These are phyloP conservation scores for Ditylenchus weischeri DNA, from an alignment of 2,888 invertebrate species.

Conservation along the genomic window DNA sequence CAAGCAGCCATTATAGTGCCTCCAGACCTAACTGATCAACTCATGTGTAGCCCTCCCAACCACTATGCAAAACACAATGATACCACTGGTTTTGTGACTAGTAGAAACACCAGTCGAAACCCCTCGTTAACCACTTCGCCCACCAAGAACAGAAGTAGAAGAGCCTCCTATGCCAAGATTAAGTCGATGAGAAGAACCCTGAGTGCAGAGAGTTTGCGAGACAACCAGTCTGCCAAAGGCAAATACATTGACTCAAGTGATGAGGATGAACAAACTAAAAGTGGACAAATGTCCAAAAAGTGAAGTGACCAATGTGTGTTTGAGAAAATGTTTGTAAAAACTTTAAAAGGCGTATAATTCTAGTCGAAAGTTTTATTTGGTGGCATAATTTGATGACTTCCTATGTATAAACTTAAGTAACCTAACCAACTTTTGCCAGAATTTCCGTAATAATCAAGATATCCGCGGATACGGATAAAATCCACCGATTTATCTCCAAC, in stretches of 20 bases:
- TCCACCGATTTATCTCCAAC: too few relatives aligned
- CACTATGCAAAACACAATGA: too few relatives aligned
- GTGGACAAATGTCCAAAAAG: background rate
- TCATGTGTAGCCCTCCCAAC: background rate
- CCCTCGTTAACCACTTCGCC: background rate
- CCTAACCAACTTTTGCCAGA: too few relatives aligned
- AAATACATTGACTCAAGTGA: constrained; percentile 13
- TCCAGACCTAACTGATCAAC: constrained; percentile 5
- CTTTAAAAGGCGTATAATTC: too few relatives aligned
- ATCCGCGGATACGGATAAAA: too few relatives aligned
- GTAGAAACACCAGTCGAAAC: background rate
- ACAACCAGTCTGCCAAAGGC: background rate
- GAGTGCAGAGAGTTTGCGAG: constrained; percentile 10
- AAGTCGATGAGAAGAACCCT: background rate
- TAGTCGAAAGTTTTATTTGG: too few relatives aligned
- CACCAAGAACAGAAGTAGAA: background rate
- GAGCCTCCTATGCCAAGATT: constrained; percentile 9
- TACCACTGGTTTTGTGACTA: background rate
- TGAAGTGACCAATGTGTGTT: background rate
- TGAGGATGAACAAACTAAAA: background rate
- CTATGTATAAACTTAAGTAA: too few relatives aligned
- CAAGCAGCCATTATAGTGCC: background rate
- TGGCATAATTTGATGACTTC: too few relatives aligned
- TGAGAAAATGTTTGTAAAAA: background rate
- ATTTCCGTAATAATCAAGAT: too few relatives aligned